Percentiles rank a stretch among this genome's conserved stretches.
phyloP scores from a whole-genome alignment of 2,888 invertebrate genomes.

The Galerucella pusilla region DNA sequence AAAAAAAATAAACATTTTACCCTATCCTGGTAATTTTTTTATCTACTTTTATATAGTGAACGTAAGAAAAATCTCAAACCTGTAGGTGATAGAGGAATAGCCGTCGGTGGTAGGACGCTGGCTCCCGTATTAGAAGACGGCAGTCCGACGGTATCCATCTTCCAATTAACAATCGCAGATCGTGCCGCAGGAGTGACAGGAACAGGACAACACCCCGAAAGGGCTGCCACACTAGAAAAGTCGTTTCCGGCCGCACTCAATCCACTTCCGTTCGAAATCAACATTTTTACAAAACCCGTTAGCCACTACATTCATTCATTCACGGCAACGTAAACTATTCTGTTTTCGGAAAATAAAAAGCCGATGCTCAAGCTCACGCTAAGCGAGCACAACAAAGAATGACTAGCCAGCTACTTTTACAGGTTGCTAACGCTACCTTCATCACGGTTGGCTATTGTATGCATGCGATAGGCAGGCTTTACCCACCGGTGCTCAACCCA shows the following conservation, averaged over 20 bases:
- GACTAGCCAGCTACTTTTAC: slow-evolving; percentile 63
- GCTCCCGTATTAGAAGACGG: slow-evolving; percentile 67
- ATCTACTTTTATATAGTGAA: background rate
- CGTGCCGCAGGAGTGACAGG: slow-evolving; percentile 68
- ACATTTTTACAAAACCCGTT: slow-evolving; percentile 64
- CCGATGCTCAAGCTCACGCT: slow-evolving; percentile 60
- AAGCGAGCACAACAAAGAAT: slow-evolving; percentile 66
- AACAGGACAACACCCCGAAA: slow-evolving; percentile 66
- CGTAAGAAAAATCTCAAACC: slow-evolving; percentile 55
- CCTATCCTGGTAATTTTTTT: too few relatives aligned
- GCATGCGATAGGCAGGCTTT: slow-evolving; percentile 64
- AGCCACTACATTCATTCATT: slow-evolving; percentile 7
- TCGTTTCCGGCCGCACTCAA: slow-evolving; percentile 64
- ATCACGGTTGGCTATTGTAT: slow-evolving; percentile 64
- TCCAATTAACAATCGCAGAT: slow-evolving; percentile 67
- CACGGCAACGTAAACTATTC: background rate
- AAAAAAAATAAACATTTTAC: too few relatives aligned
- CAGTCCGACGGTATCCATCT: slow-evolving; percentile 72
- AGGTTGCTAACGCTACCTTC: slow-evolving; percentile 63
- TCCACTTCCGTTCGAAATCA: slow-evolving; percentile 72
- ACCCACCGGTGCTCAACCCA: slow-evolving; percentile 62
- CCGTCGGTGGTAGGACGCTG: slow-evolving; percentile 64
- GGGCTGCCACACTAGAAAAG: slow-evolving; percentile 63
- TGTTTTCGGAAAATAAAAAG: slow-evolving; percentile 6
- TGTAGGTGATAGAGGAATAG: slow-evolving; percentile 71